phyloP scores from a whole-genome alignment of 1,140 invertebrate species.

The Nasonia longicornis region DNA sequence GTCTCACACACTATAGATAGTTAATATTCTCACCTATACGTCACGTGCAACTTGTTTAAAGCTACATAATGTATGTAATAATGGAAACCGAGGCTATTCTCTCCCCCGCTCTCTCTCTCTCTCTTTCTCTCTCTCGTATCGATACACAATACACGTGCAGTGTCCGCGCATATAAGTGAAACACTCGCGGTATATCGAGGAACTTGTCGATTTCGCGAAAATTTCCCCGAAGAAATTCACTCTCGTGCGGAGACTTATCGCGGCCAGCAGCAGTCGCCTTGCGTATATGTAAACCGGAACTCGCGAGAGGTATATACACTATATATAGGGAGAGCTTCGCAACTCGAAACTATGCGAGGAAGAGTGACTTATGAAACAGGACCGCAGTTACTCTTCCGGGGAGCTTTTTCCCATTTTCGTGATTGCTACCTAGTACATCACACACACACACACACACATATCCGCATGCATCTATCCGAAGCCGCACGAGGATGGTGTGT shows the following conservation, averaged over 20 bases:
- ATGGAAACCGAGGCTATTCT: no score
- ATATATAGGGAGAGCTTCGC: background rate
- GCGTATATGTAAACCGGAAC: conserved; percentile 19
- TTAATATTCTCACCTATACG: no score
- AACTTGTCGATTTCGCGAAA: background rate
- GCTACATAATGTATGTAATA: no score
- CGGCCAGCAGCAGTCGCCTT: background rate
- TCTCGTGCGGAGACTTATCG: background rate
- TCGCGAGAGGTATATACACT: no score
- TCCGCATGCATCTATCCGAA: no score
- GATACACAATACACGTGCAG: background rate
- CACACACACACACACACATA: background rate
- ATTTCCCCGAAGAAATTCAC: background rate
- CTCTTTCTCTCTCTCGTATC: background rate
- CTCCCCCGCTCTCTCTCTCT: no score
- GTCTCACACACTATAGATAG: no score
- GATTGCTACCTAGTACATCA: conserved; percentile 1
- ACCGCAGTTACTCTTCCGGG: conserved; percentile 9
- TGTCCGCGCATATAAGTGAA: no score
- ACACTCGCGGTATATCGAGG: background rate
- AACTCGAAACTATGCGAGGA: background rate
- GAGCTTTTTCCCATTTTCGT: conserved; percentile 16
- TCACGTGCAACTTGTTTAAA: no score
- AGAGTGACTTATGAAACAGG: conserved; percentile 27
- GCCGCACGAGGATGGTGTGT: background rate